Base-by-base conservation (phyloP, 2,797 vertebrate species). In the Sarcophilus harrisii region DNA sequence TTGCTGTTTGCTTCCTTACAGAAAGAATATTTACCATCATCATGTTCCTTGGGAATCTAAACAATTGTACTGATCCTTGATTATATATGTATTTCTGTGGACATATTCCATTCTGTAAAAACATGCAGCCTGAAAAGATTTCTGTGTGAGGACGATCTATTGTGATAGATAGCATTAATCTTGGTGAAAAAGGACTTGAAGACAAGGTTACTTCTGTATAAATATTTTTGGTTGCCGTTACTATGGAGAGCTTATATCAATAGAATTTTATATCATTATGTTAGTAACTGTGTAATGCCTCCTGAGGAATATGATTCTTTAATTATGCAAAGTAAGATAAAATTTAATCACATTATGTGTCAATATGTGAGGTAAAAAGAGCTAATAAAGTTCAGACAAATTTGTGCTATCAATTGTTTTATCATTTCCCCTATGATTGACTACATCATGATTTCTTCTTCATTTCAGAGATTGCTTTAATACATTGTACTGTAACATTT, bases 41-140 rank as follows among this genome's bases (percentile, higher is more conserved):
- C 96, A 99, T 99, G 99, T 98, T 99, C 95, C 98, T 99, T 90
- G 99, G 99, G 96, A 99, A 99, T 97, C 98, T 99, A 90, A 99
- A 99, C 98, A 99, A 99, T 97, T 99, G 99, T 96, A 98, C 98
- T 92, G 99, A 99, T 96, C 99, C 99, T 0, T 99, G 99, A 99
- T 99, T 99, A 97, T 99, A 73, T 73, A 73, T 24, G 6, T 73
- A 73, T 73, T 73, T 73, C n/a, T 38, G 16, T 38, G n/a, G n/a
- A 73, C n/a, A 73, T 38, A 73, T 73, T 73, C 66, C 18, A 73
- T 73, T 38, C 66, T 38, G n/a, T 24, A 21, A 73, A 73, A 73
- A 73, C 1, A 73, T 38, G 6, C 16, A 73, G n/a, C n/a, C 66
- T 38, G n/a, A 21, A 73, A 73, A 73, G 66, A 38, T 38, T 73